Percentiles rank a stretch among this genome's conserved stretches.
phyloP scores from a whole-genome alignment of 2,888 invertebrate species.

The Chesias legatella region DNA sequence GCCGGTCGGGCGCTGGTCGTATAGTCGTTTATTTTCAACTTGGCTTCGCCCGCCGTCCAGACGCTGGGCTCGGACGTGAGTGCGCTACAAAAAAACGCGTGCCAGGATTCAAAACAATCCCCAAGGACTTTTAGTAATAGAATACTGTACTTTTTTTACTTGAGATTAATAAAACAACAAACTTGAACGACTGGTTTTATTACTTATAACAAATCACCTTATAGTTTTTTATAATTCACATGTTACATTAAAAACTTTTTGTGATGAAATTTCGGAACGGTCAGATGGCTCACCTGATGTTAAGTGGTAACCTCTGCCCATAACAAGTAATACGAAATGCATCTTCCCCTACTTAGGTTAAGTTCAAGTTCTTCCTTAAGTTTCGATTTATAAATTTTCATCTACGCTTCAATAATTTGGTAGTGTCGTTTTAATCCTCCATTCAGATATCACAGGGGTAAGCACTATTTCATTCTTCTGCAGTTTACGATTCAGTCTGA shows the following conservation, averaged over 20 bases:
- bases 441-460: no score
- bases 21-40: constrained; percentile 69
- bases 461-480: not conserved
- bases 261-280: no score
- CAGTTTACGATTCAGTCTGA: not conserved
- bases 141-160: constrained; percentile 29
- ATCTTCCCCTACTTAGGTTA: no score
- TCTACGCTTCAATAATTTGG: no score
- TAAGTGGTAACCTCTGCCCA: no score
- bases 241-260: no score
- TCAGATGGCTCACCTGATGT: no score
- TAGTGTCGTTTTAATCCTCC: no score
- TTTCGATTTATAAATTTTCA: no score
- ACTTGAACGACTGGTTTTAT: constrained; percentile 29
- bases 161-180: constrained; percentile 29
- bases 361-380: no score
- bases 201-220: constrained; percentile 17
- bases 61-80: constrained; percentile 29
- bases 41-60: constrained; percentile 36
- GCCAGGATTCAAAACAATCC: constrained; percentile 38
- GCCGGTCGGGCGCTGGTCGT: constrained; percentile 64
- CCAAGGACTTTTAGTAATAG: constrained; percentile 31
- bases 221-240: not conserved
- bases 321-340: no score
- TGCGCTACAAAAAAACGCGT: constrained; percentile 44